Conservation (phyloP, 2,888 invertebrate species). For the Autographa gamma region DNA sequence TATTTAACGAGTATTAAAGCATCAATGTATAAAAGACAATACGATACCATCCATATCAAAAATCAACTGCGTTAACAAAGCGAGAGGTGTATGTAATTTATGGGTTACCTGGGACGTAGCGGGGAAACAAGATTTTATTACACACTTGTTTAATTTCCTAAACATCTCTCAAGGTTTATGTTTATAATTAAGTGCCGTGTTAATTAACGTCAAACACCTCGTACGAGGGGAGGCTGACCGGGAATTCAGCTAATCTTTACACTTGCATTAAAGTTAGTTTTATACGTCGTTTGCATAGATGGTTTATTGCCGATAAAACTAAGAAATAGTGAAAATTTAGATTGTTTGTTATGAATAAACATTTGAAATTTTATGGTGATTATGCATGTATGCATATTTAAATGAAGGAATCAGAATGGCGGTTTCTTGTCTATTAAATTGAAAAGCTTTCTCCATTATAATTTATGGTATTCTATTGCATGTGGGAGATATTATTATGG, state of each 20-base stretch:
- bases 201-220: constrained; percentile 60
- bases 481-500: too few species aligned
- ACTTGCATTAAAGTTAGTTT: constrained; percentile 31
- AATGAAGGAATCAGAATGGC: not conserved
- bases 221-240: constrained; percentile 21
- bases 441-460: not conserved
- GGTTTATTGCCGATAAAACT: constrained; percentile 28
- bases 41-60: constrained; percentile 11
- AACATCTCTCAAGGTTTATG: constrained; percentile 65
- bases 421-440: not conserved
- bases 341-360: not conserved
- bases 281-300: constrained; percentile 6
- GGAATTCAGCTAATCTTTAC: constrained; percentile 38
- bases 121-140: constrained; percentile 73
- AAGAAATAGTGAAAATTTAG: constrained; percentile 10
- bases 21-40: constrained; percentile 18
- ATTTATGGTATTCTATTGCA: not conserved
- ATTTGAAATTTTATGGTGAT: not conserved
- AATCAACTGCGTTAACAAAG: constrained; percentile 56
- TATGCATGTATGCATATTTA: not conserved
- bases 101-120: constrained; percentile 66
- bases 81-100: constrained; percentile 68
- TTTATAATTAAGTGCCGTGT: constrained; percentile 63
- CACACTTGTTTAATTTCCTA: constrained; percentile 74
- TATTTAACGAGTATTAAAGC: not conserved